Percentiles rank a stretch among this genome's conserved stretches.
Conservation (phyloP, 2,888 invertebrate species). For the Corythucha ciliata region DNA sequence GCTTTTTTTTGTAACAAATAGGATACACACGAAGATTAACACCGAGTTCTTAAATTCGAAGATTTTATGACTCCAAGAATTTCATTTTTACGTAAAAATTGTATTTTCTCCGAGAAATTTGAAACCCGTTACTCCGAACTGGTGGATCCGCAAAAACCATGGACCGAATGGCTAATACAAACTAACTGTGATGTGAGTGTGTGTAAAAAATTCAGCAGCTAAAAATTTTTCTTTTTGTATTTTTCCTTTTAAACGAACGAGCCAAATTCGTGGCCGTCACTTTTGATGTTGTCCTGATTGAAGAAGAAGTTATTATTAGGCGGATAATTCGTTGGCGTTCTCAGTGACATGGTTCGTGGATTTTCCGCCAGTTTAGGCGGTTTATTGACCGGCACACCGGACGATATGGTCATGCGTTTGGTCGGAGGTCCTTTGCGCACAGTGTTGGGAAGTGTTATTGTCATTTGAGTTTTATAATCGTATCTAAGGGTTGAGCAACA, state of each 20-base stretch:
- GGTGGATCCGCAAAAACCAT: slow-evolving; percentile 28
- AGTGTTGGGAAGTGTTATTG: slow-evolving; percentile 26
- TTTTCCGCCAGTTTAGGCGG: slow-evolving; percentile 26
- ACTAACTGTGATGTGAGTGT: too few relatives aligned
- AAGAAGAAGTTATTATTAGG: slow-evolving; percentile 26
- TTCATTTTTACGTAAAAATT: too few relatives aligned
- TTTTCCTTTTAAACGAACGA: slow-evolving; percentile 28
- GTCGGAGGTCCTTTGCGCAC: slow-evolving; percentile 24
- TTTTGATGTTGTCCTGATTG: slow-evolving; percentile 22
- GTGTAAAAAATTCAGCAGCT: too few relatives aligned
- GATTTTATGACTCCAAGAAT: too few relatives aligned
- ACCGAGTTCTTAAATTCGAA: too few relatives aligned
- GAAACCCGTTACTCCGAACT: slow-evolving; percentile 32
- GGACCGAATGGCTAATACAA: slow-evolving; percentile 29
- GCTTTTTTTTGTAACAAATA: too few relatives aligned
- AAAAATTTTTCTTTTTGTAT: slow-evolving; percentile 21
- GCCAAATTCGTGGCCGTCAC: slow-evolving; percentile 22
- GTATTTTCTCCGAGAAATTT: too few relatives aligned
- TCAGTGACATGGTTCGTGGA: slow-evolving; percentile 29
- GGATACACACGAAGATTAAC: too few relatives aligned
- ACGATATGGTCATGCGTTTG: slow-evolving; percentile 33
- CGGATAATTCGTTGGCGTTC: slow-evolving; percentile 24
- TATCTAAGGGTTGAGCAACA: slow-evolving; percentile 38
- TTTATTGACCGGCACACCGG: slow-evolving; percentile 28
- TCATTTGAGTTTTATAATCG: slow-evolving; percentile 32